Base-by-base conservation (phyloP, 2,888 invertebrate species). In the Drosophila sordidula region DNA sequence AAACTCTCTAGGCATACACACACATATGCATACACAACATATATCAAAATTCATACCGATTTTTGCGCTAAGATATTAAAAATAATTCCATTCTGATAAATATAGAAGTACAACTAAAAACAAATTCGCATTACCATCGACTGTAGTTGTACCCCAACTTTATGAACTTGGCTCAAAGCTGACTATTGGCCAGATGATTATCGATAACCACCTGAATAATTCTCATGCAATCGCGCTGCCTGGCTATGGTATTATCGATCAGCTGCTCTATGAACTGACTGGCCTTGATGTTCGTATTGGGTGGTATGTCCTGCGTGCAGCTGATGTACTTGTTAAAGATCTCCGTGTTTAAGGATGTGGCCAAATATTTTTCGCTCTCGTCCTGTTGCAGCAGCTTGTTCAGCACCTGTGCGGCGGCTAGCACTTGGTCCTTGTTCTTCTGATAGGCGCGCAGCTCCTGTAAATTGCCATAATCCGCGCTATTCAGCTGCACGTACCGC, bases 271-370 rank as follows among this genome's bases (percentile, higher is more conserved):
- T 91, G 67, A 90, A 92, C 71, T 88, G 82, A 49, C 89, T 91
- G 41, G 90, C 89, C 57, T 90, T 89, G 47, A 90, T 89, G 63
- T 85, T 89, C 47, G 91, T 90, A 64, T 87, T 91, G 67, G 91
- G 91, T 70, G 91, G 90, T 70, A 91, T 89, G 58, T 91, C 90
- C 75, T 92, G 91, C 1, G 90, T 90, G 72, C 92, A 92, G 47
- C 90, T 90, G 74, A 91, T 90, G 81, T 92, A 91, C 62, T 90
- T 90, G 66, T 91, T 90, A 46, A 90, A 91, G 26, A 92, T 91
- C 55, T 91, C 90, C 57, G 90, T 85, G 64, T 92, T 92, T 34
- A 92, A 45, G 2, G 91, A 91, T 36, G 87, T 91, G 61, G 91
- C 88, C 74, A 90, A 76, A 64, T 88, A 91, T 46, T 67, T 72